phyloP scores from a whole-genome alignment of 30 jellyfish, hydroid and myxozoan species.

The Pseudorhiza aurosa region DNA sequence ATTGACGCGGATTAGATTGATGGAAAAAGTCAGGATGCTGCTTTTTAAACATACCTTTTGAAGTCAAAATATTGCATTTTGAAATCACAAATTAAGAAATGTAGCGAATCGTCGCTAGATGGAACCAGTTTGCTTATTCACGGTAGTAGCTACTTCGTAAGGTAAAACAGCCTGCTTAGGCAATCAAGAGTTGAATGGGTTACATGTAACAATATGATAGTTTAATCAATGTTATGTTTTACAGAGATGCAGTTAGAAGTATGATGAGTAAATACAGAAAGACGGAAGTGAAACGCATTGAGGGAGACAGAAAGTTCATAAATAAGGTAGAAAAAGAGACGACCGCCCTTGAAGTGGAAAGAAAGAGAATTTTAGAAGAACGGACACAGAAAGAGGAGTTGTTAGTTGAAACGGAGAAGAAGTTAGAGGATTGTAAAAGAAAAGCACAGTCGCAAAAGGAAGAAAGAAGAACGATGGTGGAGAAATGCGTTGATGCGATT shows the following conservation, averaged over 20 bases:
- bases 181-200: too few species aligned
- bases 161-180: too few species aligned
- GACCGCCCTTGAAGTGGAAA: conserved; percentile 23
- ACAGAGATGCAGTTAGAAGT: conserved; percentile 62
- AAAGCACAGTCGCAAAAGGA: conserved; percentile 58
- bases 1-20: too few species aligned
- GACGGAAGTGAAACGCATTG: conserved; percentile 72
- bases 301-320: conserved; percentile 42
- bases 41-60: too few species aligned
- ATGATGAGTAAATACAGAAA: conserved; percentile 76
- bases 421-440: conserved; percentile 41
- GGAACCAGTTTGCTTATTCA: too few species aligned
- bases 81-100: too few species aligned
- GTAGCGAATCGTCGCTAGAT: too few species aligned
- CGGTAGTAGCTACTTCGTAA: too few species aligned
- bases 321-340: conserved; percentile 44
- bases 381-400: conserved; percentile 10
- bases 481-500: conserved; percentile 40
- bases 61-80: too few species aligned
- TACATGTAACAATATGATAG: too few species aligned
- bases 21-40: too few species aligned
- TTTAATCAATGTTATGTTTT: too few species aligned
- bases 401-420: conserved; percentile 5
- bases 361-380: conserved; percentile 18
- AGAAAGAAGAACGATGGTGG: conserved; percentile 59